These are phyloP conservation scores for Carcharodon carcharias DNA, from an alignment of 2,797 vertebrate genomes.

Conservation along the genomic window DNA sequence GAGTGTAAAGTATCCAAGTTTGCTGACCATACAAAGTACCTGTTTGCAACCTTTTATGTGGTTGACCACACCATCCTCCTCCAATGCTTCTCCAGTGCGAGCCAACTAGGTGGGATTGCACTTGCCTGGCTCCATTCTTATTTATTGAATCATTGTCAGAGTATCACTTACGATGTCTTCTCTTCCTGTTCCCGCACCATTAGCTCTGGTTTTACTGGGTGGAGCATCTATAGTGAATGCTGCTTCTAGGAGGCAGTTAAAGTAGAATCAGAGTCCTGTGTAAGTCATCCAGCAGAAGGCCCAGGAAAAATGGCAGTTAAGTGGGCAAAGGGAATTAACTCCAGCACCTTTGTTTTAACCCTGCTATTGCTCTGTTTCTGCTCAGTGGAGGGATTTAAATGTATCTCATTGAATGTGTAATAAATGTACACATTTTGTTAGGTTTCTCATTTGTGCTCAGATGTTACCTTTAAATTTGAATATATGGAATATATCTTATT, in stretches of 20 bases:
- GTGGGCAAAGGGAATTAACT: neutral
- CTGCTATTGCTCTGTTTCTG: neutral
- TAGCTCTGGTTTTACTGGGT: neutral
- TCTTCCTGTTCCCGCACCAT: no score
- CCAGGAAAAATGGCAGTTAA: neutral
- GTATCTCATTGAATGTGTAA: conserved; percentile 34
- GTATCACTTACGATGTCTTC: no score
- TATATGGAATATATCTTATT: neutral
- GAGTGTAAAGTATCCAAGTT: no score
- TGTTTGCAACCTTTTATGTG: no score
- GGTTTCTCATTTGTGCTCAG: neutral
- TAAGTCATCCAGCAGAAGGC: neutral
- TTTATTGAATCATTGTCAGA: no score
- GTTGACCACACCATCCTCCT: no score
- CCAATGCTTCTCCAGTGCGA: no score
- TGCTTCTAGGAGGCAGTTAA: neutral
- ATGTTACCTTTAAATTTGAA: neutral
- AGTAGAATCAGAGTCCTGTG: neutral
- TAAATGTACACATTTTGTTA: neutral
- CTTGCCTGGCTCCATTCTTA: no score
- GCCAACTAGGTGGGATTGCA: no score
- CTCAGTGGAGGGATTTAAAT: neutral
- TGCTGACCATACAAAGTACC: no score
- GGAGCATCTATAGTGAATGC: neutral
- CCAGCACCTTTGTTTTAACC: neutral